Percentiles rank a stretch among this genome's conserved stretches.
Evolutionary conservation across 1,140 invertebrate genomes (phyloP).

Genomic region (Oryctes rhinoceros): DNA sequence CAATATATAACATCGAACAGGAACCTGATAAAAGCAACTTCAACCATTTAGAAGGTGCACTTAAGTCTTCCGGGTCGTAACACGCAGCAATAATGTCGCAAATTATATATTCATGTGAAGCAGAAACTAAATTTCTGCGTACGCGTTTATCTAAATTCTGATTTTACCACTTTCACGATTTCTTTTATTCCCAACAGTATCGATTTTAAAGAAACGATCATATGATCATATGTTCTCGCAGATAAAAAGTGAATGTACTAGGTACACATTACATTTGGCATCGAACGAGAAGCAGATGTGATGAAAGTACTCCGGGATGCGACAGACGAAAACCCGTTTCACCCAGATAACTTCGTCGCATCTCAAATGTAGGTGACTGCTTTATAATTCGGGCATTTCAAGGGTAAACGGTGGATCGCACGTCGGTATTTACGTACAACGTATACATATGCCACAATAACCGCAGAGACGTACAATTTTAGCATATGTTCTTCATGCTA

Average conservation of each 20-base stretch:
- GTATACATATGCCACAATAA: neutral
- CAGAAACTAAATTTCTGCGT: no score
- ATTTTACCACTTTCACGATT: no score
- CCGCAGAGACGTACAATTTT: neutral
- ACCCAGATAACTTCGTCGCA: neutral
- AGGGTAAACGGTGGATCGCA: neutral
- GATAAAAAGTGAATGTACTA: neutral
- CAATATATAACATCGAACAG: no score
- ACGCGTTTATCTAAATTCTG: no score
- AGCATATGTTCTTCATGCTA: neutral
- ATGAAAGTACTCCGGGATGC: neutral
- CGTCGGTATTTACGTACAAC: neutral
- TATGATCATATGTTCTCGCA: neutral
- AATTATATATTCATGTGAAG: no score
- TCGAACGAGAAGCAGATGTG: neutral
- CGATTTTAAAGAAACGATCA: no score
- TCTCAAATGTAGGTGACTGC: conserved; percentile 2
- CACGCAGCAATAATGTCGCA: no score
- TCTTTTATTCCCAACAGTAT: no score
- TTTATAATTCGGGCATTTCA: neutral
- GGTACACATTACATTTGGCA: neutral
- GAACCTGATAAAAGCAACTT: no score
- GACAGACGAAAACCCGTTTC: neutral
- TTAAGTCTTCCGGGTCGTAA: no score
- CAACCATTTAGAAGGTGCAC: no score